A percentile compares a stretch with the other conserved stretches of the same genome.
These are phyloP conservation scores for Murina feae DNA, from an alignment of 2,113 vertebrate genomes.

Conservation along the genomic window DNA sequence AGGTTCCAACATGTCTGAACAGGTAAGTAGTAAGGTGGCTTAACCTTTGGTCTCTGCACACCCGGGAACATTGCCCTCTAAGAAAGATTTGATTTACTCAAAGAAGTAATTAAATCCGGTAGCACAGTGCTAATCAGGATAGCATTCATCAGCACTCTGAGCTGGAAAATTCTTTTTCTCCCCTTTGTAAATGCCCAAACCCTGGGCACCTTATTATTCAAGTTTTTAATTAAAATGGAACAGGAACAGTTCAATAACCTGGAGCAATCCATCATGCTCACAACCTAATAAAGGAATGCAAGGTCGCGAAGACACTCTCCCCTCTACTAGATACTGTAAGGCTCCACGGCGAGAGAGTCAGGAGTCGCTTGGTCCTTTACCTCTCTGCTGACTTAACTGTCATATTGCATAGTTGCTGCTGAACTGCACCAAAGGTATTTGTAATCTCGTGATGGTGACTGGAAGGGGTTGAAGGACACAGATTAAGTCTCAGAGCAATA, in stretches of 20 bases:
- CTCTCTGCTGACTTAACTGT: conserved; percentile 78
- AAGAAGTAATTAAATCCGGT: conserved; percentile 79
- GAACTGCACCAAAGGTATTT: conserved; percentile 82
- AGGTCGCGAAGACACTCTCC: conserved; percentile 70
- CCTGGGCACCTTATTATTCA: conserved; percentile 78
- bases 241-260: conserved; percentile 78
- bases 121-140: conserved; percentile 65
- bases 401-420: conserved; percentile 79
- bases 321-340: conserved; percentile 57
- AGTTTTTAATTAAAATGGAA: conserved; percentile 83
- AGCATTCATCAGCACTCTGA: conserved; percentile 63
- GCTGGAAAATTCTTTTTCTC: conserved; percentile 79
- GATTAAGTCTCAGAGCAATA: conserved; percentile 80
- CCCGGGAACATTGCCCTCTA: conserved; percentile 43
- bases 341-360: conserved; percentile 48
- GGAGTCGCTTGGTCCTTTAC: conserved; percentile 61
- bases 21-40: conserved; percentile 69
- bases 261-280: conserved; percentile 80
- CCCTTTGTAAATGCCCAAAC: conserved; percentile 79
- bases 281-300: conserved; percentile 71
- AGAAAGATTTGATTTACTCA: conserved; percentile 73
- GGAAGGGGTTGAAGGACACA: conserved; percentile 81
- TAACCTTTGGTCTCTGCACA: conserved; percentile 67
- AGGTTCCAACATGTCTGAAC: conserved; percentile 58
- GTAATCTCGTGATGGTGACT: conserved; percentile 81